Base-by-base conservation (phyloP, 37 sponge, comb jelly and placozoan genomes). In the Cladorhizidae sp. region DNA sequence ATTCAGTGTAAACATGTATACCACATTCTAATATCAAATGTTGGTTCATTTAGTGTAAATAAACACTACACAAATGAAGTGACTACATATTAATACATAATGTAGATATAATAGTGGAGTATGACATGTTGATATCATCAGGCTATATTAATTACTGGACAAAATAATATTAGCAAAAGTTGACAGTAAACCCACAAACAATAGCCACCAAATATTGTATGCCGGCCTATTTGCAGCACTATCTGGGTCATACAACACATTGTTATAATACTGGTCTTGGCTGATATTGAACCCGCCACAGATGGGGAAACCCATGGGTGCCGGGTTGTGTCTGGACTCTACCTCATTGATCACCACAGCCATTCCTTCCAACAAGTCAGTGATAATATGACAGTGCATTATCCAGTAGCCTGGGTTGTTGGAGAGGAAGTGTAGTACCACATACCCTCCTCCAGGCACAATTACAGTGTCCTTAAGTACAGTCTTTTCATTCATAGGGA, bases 331-430 rank as follows among this genome's bases (percentile, higher is more conserved):
- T 63, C 67, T 52, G 22, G 25, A 41, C 40, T 43, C 38, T 7
- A 54, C 77, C 43, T 87, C 90, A 70, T 89, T 70, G n/a, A 93
- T 82, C 7, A 89, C 55, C 25, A 86, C 74, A 32, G 89, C 76
- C 94, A 93, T 93, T 7, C 94, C 94, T 54, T 89, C 84, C 28
- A 89, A 18, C 18, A 83, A 78, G 62, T 95, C 90, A 25, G 80
- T 41, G 57, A 84, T 87, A 12, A 95, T 84, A 67, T 95, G 96
- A 39, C 96, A 95, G 80, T 95, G 96, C 49, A 92, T 55, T 54
- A 95, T 86, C 96, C 96, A 95, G 67, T 54, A 80, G 23, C 96
- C 96, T 33, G 96, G 96, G 73, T 95, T 95, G 74, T 89, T 83
- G 15, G 93, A 70, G 12, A 33, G 75, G 70, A 92, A 86, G 38